These are phyloP conservation scores for Leucoraja erinaceus DNA, from an alignment of 2,113 vertebrate genomes.

Conservation along the genomic window DNA sequence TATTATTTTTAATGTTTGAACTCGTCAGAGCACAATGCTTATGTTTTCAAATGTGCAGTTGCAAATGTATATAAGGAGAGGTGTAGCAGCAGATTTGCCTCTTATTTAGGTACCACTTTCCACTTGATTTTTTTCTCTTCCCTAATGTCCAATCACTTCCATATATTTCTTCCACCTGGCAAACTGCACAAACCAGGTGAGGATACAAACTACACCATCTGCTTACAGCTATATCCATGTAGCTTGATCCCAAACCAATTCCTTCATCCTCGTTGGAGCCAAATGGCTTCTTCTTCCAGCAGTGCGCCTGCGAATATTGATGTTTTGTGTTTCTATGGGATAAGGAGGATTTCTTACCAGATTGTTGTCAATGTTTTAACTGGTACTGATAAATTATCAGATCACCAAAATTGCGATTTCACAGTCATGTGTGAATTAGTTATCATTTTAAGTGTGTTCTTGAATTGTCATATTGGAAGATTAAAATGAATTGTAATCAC, in stretches of 20 bases:
- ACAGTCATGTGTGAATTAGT: not conserved
- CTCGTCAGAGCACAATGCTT: not conserved
- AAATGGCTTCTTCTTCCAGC: not conserved
- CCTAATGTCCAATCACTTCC: slow-evolving; percentile 4
- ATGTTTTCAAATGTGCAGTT: slow-evolving; percentile 4
- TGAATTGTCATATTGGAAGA: not conserved
- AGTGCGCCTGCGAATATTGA: not conserved
- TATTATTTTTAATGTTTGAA: not conserved
- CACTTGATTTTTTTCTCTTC: slow-evolving; percentile 15
- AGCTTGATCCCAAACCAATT: slow-evolving; percentile 25
- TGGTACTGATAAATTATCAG: not conserved
- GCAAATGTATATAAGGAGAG: slow-evolving; percentile 12
- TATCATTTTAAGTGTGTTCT: not conserved
- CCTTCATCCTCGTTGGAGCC: not conserved
- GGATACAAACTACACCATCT: not conserved
- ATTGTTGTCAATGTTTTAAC: not conserved
- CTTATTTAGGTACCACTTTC: not conserved
- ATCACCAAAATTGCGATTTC: not conserved
- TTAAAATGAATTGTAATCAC: not conserved
- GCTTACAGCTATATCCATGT: not conserved
- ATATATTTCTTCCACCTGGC: slow-evolving; percentile 22
- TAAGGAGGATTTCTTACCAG: not conserved
- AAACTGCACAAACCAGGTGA: slow-evolving; percentile 9
- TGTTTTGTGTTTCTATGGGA: not conserved
- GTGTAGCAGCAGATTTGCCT: not conserved